Conservation (phyloP, 2,797 vertebrate species). For the Antrozous pallidus region DNA sequence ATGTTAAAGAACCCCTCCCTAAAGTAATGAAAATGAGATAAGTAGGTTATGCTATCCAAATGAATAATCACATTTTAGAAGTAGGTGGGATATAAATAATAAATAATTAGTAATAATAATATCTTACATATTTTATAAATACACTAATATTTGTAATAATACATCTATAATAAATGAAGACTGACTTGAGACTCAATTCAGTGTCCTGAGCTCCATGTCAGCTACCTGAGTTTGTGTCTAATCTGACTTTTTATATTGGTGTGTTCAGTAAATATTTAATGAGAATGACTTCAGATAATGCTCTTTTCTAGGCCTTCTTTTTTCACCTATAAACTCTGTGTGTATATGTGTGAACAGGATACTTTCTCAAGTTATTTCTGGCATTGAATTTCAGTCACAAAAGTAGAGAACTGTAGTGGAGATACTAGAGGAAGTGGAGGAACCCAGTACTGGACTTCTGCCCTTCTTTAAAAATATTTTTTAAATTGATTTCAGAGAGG, state of each 20-base stretch:
- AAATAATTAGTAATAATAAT: not conserved
- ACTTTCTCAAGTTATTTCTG: slow-evolving; percentile 29
- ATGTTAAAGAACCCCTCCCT: not conserved
- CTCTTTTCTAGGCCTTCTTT: slow-evolving; percentile 40
- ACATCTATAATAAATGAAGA: slow-evolving; percentile 5
- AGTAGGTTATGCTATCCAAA: not conserved
- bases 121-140: not conserved
- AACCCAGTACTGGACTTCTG: not conserved
- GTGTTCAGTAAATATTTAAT: slow-evolving; percentile 43
- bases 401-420: not conserved
- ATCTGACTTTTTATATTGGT: not conserved
- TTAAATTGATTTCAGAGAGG: too few relatives aligned
- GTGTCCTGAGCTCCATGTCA: not conserved
- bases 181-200: not conserved
- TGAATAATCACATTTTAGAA: slow-evolving; percentile 29
- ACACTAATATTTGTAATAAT: not conserved
- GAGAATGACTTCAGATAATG: slow-evolving; percentile 14
- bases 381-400: not conserved
- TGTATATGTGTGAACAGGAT: not conserved
- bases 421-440: not conserved
- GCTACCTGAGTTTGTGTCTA: slow-evolving; percentile 26
- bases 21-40: slow-evolving; percentile 44
- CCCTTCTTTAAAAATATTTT: not conserved
- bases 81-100: not conserved
- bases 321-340: not conserved